Evolutionary conservation across 2,113 vertebrate species (phyloP).

Genomic region (Cottus gobio): DNA sequence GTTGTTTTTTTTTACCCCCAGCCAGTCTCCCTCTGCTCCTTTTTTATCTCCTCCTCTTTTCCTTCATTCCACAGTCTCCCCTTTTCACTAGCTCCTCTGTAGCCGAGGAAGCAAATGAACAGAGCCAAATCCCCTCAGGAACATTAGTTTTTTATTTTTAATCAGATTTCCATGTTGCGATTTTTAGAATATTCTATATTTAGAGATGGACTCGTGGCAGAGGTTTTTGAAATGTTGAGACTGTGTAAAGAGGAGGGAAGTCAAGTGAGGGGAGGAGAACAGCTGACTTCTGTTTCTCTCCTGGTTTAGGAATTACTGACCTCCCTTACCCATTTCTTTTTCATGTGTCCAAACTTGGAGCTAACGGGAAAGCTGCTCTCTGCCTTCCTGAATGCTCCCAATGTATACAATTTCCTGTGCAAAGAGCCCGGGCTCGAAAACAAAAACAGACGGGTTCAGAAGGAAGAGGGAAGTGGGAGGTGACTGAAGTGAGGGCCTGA

Average conservation of each 20-base stretch:
- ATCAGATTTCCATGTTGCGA: constrained; percentile 18
- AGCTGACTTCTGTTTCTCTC: constrained; percentile 75
- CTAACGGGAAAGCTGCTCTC: constrained; percentile 80
- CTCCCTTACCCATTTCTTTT: constrained; percentile 60
- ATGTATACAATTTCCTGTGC: constrained; percentile 86
- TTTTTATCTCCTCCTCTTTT: constrained; percentile 81
- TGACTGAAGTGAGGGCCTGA: constrained; percentile 74
- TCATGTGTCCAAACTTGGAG: constrained; percentile 58
- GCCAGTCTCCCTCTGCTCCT: constrained; percentile 58
- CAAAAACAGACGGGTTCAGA: constrained; percentile 82
- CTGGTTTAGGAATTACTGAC: constrained; percentile 67
- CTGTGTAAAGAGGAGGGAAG: constrained; percentile 60
- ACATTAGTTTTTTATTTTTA: constrained; percentile 21
- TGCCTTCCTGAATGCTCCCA: constrained; percentile 84
- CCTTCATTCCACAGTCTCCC: constrained; percentile 77
- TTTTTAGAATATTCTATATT: constrained; percentile 32
- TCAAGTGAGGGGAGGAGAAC: constrained; percentile 67
- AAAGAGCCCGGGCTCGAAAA: constrained; percentile 83
- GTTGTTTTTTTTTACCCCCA: constrained; percentile 70
- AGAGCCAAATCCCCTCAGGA: constrained; percentile 34
- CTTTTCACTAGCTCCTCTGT: constrained; percentile 67
- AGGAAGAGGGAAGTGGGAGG: constrained; percentile 83
- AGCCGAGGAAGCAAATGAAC: constrained; percentile 39
- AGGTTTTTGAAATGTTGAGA: constrained; percentile 55
- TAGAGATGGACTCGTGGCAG: constrained; percentile 48